A percentile compares a stretch with the other conserved stretches of the same genome.
Conservation (phyloP, 2,888 invertebrate species). For the Amiota minor region DNA sequence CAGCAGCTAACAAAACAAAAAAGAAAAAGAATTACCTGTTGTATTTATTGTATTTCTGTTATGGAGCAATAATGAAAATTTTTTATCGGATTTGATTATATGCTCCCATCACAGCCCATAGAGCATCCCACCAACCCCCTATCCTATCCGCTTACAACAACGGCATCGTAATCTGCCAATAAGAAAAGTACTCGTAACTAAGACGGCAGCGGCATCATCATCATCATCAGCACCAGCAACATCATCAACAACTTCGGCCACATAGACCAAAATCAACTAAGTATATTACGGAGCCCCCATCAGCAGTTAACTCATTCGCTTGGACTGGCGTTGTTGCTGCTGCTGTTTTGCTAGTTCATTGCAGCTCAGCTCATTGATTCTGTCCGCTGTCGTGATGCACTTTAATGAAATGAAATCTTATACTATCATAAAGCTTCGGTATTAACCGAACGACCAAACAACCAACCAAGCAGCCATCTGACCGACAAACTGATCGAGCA, state of each 20-base stretch:
- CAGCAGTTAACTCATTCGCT: slow-evolving; percentile 30
- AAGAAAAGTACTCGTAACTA: slow-evolving; percentile 20
- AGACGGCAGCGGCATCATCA: slow-evolving; percentile 10
- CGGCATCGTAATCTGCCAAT: slow-evolving; percentile 23
- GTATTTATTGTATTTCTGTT: slow-evolving; percentile 26
- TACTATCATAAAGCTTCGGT: slow-evolving; percentile 64
- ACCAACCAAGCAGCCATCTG: slow-evolving; percentile 20
- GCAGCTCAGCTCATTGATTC: slow-evolving; percentile 34
- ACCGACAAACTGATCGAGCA: slow-evolving; percentile 28
- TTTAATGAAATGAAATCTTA: slow-evolving; percentile 74
- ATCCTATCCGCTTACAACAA: slow-evolving; percentile 35
- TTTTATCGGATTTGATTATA: slow-evolving; percentile 67
- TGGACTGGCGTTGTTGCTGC: slow-evolving; percentile 42
- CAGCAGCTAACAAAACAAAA: slow-evolving; percentile 33
- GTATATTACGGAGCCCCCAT: slow-evolving; percentile 37
- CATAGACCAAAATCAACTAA: slow-evolving; percentile 33
- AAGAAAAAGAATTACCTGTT: slow-evolving; percentile 22
- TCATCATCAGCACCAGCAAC: slow-evolving; percentile 43
- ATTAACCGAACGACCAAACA: slow-evolving; percentile 54
- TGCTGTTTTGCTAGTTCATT: slow-evolving; percentile 17
- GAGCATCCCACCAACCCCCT: slow-evolving; percentile 48
- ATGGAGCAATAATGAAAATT: slow-evolving; percentile 65
- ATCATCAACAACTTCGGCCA: not conserved
- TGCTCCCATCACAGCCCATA: slow-evolving; percentile 45
- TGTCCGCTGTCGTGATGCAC: slow-evolving; percentile 71